Evolutionary conservation across 2,888 invertebrate genomes (phyloP), one percentile per base, ranked within the genome.

Genomic region (Nematopogon swammerdamellus): DNA sequence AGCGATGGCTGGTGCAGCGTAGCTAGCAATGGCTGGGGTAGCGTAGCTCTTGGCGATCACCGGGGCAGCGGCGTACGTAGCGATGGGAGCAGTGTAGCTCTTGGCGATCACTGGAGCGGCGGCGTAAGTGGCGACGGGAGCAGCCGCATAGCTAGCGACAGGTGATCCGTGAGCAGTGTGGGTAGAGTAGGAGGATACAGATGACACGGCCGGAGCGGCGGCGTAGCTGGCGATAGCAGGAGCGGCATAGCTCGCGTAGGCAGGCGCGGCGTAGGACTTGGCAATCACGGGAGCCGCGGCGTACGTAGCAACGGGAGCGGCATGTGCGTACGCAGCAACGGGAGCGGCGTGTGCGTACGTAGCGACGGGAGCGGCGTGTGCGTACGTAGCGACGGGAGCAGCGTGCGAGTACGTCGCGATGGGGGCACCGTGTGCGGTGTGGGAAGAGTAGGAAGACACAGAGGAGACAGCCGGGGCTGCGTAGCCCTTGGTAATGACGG

Each of bases 261-360:
- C 59, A 44, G 66, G 58, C 45, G 64, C 59, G 50, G 67, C 62
- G 47, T 59, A 54, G 17, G 70, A 65, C 54, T 64, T 62, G 51
- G 64, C 58, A 49, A 70, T 61, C 19, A 77, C 67, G 51, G 82
- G 74, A 48, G 75, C 72, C 49, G 82, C 72, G 10, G 76, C 62
- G 56, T 68, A 66, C 49, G 69, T 65, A 18, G 60, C 53, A 46
- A 57, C 54, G 50, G 48, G 56, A 42, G 60, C 57, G 36, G 62
- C 59, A 16, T 36, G 36, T 11, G 59, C 62, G 52, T 63, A 59
- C 45, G 64, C 57, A 2, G 3, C 59, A 4, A 64, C 57, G 5
- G 65, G 63, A 14, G 60, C 59, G 4, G 62, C 57, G 49, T 46
- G 46, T 3, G 58, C 51, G 53, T 57, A 52, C 16, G 55, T 44